These are phyloP conservation scores for Allacma fusca DNA, from an alignment of 2,888 invertebrate genomes.

Conservation along the genomic window DNA sequence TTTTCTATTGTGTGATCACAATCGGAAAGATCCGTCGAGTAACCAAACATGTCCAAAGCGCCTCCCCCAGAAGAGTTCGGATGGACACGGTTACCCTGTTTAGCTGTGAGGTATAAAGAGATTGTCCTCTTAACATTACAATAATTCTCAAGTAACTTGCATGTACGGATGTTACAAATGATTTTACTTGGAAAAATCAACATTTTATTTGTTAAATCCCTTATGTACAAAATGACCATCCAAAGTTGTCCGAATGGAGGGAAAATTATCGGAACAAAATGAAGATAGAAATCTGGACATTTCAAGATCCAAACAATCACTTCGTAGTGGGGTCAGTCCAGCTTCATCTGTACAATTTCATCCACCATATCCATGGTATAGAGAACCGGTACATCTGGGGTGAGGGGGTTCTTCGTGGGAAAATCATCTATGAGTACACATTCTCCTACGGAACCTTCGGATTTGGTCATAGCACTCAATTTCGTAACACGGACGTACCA, in stretches of 20 bases:
- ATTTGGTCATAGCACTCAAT: conserved; percentile 57
- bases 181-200: no score
- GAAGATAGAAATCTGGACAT: conserved; percentile 56
- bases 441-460: conserved; percentile 57
- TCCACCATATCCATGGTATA: conserved; percentile 52
- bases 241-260: conserved; percentile 50
- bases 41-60: conserved; percentile 45
- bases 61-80: conserved; percentile 42
- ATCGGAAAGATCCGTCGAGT: conserved; percentile 48
- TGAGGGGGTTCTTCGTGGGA: conserved; percentile 50
- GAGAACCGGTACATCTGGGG: conserved; percentile 46
- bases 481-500: conserved; percentile 51
- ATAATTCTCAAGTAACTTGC: no score
- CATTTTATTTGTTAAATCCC: no score
- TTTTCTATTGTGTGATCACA: conserved; percentile 50
- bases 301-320: conserved; percentile 57
- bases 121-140: no score
- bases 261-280: conserved; percentile 50
- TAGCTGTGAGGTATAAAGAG: conserved; percentile 47
- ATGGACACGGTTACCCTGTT: conserved; percentile 52
- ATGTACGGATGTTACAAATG: no score
- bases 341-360: conserved; percentile 51
- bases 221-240: no score
- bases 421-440: conserved; percentile 51
- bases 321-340: conserved; percentile 50